Base-by-base conservation (phyloP, 2,888 invertebrate genomes). In the Melangyna quadrimaculata region DNA sequence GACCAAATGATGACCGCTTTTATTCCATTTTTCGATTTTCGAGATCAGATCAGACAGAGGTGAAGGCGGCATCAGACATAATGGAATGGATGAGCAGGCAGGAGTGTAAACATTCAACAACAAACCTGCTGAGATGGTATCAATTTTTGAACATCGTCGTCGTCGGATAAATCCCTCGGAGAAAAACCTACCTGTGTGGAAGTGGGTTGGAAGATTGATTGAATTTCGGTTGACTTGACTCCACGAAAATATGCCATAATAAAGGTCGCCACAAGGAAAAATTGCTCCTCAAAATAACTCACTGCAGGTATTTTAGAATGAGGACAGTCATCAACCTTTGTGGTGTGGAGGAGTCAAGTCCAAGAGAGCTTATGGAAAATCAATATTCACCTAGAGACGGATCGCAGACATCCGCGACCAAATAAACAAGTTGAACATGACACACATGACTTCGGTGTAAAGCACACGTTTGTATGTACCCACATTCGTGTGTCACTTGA, bases 311-410 rank as follows among this genome's bases (percentile, higher is more conserved):
- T 22, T 22, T 27, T 3, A 24, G 70, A 55, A 75, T 51, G 67
- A 32, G 72, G 72, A 51, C 63, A 43, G 72, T 78, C 78, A 51
- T 61, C 53, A 67, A 72, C 72, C 81, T 73, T 78, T 65, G 22
- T 22, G 1, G 10, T 12, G 2, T 4, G 43, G 40, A n/a, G 43
- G 35, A 70, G 63, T 63, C 63, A n/a, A 59, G 51, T 51, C 51
- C 51, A 19, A 32, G 12, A 32, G 12, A 37, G n/a, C 22, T 19
- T 14, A 51, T 55, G 32, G 32, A 63, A 73, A 78, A 73, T 70
- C 70, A 57, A 74, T 69, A 61, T 74, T 61, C 53, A 59, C 72
- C 45, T 69, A 59, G 63, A 63, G 43, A 73, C 27, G 19, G 37
- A 45, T 61, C 59, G 37, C 12, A 22, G 24, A 19, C 43, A 51